Base-by-base conservation (phyloP, 2,888 invertebrate genomes). In the Drosophila borborema region DNA sequence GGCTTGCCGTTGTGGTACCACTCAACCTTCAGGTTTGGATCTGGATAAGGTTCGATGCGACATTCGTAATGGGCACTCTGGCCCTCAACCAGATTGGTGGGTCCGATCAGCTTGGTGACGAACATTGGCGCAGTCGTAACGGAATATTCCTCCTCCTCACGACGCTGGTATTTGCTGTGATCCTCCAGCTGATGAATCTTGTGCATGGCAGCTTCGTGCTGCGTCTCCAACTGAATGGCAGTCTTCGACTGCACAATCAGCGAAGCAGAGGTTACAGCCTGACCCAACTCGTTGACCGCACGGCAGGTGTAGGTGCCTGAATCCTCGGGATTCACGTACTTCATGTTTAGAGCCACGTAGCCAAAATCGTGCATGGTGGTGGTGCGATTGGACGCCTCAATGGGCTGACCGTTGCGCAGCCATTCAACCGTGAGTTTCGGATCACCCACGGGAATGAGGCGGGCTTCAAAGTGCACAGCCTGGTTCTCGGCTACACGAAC, bases 341-440 rank as follows among this genome's bases (percentile, higher is more conserved):
- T 98, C 97, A 98, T 97, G 89, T 98, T 98, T 20, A 98, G 94
- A 45, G 98, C 98, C 34, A 99, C 99, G 92, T 98, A 99, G 56
- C 99, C 99, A 92, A 99, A 99, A 92, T 99, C 99, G 92, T 99
- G 98, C 96, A 98, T 98, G 12, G 98, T 98, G 49, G 97, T 97
- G 38, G 97, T 94, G 71, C 98, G 97, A 91, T 98, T 98, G n/a
- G 97, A 97, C 69, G 97, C 97, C 95, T 97, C 95, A 84, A 99
- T 96, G 36, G 98, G 96, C 66, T 98, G 97, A 63, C 98, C 98
- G 92, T 99, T 98, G 70, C 97, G 95, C 71, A 97, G 94, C 98
- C 98, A 99, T 94, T 98, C 97, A 6, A 99, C 97, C 91, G 96
- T 96, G n/a, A 99, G 94, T 79, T 97, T 96, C 0, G 98, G 95